phyloP scores from a whole-genome alignment of 92 coral and sea anemone species.

The Zoanthus solanderi region DNA sequence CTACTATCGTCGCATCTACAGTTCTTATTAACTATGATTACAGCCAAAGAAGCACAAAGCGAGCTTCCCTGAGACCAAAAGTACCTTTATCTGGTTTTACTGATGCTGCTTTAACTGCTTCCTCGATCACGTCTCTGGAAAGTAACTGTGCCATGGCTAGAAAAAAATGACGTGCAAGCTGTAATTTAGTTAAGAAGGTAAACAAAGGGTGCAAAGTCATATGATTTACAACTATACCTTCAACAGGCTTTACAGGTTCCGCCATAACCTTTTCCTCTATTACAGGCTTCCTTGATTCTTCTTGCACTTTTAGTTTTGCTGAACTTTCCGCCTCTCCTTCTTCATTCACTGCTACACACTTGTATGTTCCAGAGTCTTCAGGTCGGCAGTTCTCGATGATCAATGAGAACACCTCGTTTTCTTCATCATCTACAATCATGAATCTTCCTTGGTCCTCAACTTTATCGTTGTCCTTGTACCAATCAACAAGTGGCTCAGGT shows the following conservation, averaged over 20 bases:
- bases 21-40: background rate
- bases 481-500: constrained; percentile 86
- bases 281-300: constrained; percentile 63
- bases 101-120: constrained; percentile 11
- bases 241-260: constrained; percentile 62
- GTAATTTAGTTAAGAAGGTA: background rate
- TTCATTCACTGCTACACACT: constrained; percentile 75
- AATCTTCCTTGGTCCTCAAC: constrained; percentile 85
- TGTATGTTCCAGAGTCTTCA: constrained; percentile 82
- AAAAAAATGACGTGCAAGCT: constrained; percentile 23
- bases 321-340: constrained; percentile 65
- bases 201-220: background rate
- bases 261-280: constrained; percentile 51
- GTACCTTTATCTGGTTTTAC: constrained; percentile 16
- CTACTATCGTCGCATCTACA: no score
- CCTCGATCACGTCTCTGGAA: constrained; percentile 30
- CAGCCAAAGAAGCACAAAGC: background rate
- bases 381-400: constrained; percentile 74
- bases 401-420: constrained; percentile 82
- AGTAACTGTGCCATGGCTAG: constrained; percentile 26
- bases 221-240: constrained; percentile 54
- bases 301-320: constrained; percentile 68
- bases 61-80: background rate
- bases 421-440: constrained; percentile 81
- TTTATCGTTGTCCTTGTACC: constrained; percentile 85